A percentile compares a stretch with the other conserved stretches of the same genome.
Conservation (phyloP, 2,113 vertebrate genomes). For the Dicrurus megarhynchus region DNA sequence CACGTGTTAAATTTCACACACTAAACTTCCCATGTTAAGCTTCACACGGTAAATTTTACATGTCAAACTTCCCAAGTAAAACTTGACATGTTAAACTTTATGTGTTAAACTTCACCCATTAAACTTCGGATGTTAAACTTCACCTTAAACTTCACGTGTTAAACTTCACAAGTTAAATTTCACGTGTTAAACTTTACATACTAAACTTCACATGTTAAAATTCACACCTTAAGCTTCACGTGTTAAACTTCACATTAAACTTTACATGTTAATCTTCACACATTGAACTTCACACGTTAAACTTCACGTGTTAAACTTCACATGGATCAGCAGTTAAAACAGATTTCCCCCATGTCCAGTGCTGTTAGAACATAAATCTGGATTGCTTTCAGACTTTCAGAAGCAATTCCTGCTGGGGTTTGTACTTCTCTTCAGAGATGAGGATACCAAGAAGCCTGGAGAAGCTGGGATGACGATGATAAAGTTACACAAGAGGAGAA, state of each 20-base stretch:
- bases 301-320: not conserved
- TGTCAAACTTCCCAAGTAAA: not conserved
- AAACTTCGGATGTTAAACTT: not conserved
- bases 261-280: not conserved
- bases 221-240: not conserved
- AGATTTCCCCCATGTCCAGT: not conserved
- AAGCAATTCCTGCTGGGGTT: not conserved
- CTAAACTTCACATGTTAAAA: not conserved
- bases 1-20: not conserved
- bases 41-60: too few relatives aligned
- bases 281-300: fast-evolving
- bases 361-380: not conserved
- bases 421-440: not conserved
- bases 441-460: not conserved
- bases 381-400: not conserved
- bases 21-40: too few relatives aligned
- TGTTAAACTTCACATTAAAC: fast-evolving
- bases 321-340: not conserved
- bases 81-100: not conserved
- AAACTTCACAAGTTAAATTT: not conserved
- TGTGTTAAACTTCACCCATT: not conserved
- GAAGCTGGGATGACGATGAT: not conserved
- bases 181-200: not conserved
- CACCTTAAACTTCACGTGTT: not conserved
- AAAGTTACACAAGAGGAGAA: not conserved